Percentiles rank a stretch among this genome's conserved stretches.
phyloP scores from a whole-genome alignment of 2,888 invertebrate genomes.

The Serrognathus titanus region DNA sequence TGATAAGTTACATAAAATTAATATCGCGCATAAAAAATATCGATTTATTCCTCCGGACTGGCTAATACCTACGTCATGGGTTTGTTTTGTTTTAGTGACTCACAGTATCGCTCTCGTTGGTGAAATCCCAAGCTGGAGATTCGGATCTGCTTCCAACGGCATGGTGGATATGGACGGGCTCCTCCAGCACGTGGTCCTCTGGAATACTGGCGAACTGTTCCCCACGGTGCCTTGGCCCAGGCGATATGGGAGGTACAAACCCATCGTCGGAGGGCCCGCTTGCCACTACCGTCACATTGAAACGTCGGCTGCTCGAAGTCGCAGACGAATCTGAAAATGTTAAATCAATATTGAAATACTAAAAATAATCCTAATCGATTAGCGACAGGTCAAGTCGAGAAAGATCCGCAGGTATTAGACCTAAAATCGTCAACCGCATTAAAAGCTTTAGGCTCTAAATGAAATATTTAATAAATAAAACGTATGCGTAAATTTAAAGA shows the following conservation, averaged over 20 bases:
- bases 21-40: not conserved
- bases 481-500: too few relatives aligned
- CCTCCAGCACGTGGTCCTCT: slow-evolving; percentile 52
- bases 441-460: too few relatives aligned
- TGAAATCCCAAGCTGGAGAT: slow-evolving; percentile 49
- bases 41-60: too few relatives aligned
- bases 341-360: not conserved
- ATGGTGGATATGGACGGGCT: slow-evolving; percentile 30
- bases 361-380: too few relatives aligned
- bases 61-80: too few relatives aligned
- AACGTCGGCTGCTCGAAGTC: slow-evolving; percentile 46
- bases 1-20: not conserved
- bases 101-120: slow-evolving; percentile 44
- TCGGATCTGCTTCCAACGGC: slow-evolving; percentile 37
- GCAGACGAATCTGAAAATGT: slow-evolving; percentile 28
- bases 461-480: too few relatives aligned
- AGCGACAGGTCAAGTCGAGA: too few relatives aligned
- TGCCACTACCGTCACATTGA: slow-evolving; percentile 53
- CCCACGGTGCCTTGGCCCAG: slow-evolving; percentile 42
- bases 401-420: too few relatives aligned
- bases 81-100: slow-evolving; percentile 23
- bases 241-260: slow-evolving; percentile 38
- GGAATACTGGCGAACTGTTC: slow-evolving; percentile 48
- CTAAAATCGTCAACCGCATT: too few relatives aligned
- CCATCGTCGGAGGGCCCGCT: slow-evolving; percentile 31